Evolutionary conservation across 1,140 invertebrate species (phyloP).

Genomic region (Drosophila nigromelanica): DNA sequence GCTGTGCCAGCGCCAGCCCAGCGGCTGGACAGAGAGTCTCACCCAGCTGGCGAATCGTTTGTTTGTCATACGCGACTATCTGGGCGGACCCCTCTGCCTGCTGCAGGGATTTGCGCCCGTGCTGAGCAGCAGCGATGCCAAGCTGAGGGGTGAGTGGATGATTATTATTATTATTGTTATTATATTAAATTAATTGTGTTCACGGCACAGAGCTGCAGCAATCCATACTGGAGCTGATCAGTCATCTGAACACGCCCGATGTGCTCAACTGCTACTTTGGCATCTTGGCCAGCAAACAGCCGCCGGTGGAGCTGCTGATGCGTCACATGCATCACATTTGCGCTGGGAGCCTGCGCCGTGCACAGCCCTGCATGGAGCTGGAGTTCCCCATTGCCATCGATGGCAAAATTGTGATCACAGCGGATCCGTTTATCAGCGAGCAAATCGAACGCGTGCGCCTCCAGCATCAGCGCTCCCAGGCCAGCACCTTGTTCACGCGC

Average conservation of each 20-base stretch:
- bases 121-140: slow-evolving; percentile 64
- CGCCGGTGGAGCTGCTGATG: slow-evolving; percentile 73
- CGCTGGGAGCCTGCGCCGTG: slow-evolving; percentile 49
- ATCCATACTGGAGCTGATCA: slow-evolving; percentile 73
- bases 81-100: slow-evolving; percentile 76
- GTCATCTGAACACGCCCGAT: slow-evolving; percentile 75
- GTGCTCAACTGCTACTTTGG: slow-evolving; percentile 67
- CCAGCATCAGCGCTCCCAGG: slow-evolving; percentile 66
- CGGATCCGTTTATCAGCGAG: slow-evolving; percentile 57
- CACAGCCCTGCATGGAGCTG: slow-evolving; percentile 70
- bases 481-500: slow-evolving; percentile 69
- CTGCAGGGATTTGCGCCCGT: slow-evolving; percentile 73
- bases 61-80: slow-evolving; percentile 74
- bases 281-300: slow-evolving; percentile 72
- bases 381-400: slow-evolving; percentile 76
- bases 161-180: not conserved
- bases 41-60: slow-evolving; percentile 73
- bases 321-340: slow-evolving; percentile 74
- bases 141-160: slow-evolving; percentile 54
- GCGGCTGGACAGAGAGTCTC: slow-evolving; percentile 75
- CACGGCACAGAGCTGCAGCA: slow-evolving; percentile 69
- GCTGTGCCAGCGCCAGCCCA: slow-evolving; percentile 68
- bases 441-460: slow-evolving; percentile 70
- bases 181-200: not conserved
- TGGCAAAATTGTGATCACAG: slow-evolving; percentile 72